A percentile compares a stretch with the other conserved stretches of the same genome.
These are phyloP conservation scores for Bostrychus sinensis DNA, from an alignment of 2,113 vertebrate genomes.

Conservation along the genomic window DNA sequence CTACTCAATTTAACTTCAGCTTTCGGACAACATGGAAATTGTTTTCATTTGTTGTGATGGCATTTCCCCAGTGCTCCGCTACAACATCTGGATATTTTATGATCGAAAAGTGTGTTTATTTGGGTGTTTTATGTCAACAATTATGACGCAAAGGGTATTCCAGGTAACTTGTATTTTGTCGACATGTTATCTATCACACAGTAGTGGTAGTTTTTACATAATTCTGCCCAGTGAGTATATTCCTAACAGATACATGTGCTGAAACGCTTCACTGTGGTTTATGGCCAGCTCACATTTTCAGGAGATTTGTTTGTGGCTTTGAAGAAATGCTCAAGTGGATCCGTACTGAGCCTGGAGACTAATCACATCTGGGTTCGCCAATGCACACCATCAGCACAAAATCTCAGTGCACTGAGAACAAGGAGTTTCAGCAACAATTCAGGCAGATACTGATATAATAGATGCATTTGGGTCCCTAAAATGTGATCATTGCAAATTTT, in stretches of 20 bases:
- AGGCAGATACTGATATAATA: slow-evolving; percentile 13
- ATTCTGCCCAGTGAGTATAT: slow-evolving; percentile 20
- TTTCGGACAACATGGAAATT: slow-evolving; percentile 30
- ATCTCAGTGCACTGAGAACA: slow-evolving; percentile 24
- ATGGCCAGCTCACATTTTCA: slow-evolving; percentile 57
- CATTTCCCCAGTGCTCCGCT: background rate
- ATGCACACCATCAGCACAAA: slow-evolving; percentile 61
- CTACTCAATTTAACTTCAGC: slow-evolving; percentile 22
- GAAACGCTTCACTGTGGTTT: slow-evolving; percentile 60
- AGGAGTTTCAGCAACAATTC: slow-evolving; percentile 29
- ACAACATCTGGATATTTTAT: slow-evolving; percentile 30
- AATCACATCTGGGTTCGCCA: slow-evolving; percentile 41
- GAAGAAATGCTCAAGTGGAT: slow-evolving; percentile 65
- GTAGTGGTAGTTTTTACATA: no score
- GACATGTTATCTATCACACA: no score
- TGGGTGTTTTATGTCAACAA: slow-evolving; percentile 9
- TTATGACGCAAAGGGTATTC: background rate
- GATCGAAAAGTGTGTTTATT: slow-evolving; percentile 6
- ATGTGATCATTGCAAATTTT: no score
- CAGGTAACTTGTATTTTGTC: background rate
- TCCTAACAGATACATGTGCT: slow-evolving; percentile 46
- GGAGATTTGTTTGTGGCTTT: slow-evolving; percentile 66
- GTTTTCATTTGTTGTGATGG: background rate
- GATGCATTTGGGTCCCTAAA: slow-evolving; percentile 25
- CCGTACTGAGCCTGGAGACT: slow-evolving; percentile 53